phyloP scores from a whole-genome alignment of 2,113 vertebrate genomes.

The Charadrius vociferus region DNA sequence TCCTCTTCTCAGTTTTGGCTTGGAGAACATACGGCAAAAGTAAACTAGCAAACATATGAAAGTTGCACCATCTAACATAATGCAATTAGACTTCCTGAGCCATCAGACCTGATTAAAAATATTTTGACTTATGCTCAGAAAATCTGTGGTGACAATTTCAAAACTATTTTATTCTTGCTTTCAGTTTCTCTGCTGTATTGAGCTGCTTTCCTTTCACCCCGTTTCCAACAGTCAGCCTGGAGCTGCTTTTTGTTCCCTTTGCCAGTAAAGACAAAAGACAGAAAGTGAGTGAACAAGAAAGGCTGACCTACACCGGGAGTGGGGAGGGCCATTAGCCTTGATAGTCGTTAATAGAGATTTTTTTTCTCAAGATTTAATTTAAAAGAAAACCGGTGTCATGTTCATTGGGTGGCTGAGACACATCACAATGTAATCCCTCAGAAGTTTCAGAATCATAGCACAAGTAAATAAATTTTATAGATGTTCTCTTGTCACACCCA shows the following conservation, averaged over 20 bases:
- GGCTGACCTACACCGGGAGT: not conserved
- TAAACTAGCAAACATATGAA: not conserved
- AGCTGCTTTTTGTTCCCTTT: not conserved
- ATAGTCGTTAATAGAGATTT: not conserved
- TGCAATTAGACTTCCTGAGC: not conserved
- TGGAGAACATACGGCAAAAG: not conserved
- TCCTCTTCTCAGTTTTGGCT: not conserved
- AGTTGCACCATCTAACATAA: not conserved
- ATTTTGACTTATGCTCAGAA: not conserved
- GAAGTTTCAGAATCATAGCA: not conserved
- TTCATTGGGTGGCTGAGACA: not conserved
- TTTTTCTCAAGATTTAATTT: not conserved
- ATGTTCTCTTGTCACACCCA: not conserved
- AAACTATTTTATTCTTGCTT: not conserved
- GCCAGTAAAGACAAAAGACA: not conserved
- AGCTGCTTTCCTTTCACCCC: not conserved
- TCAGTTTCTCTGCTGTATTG: not conserved
- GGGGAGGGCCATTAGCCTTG: no score
- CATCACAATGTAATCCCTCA: not conserved
- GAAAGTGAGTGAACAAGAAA: not conserved
- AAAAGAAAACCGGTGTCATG: not conserved
- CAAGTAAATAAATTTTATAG: not conserved
- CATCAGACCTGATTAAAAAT: not conserved
- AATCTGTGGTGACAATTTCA: not conserved
- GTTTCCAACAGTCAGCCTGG: not conserved